These are phyloP conservation scores for Mionectes macconnelli DNA, from an alignment of 2,113 vertebrate species.

Conservation along the genomic window DNA sequence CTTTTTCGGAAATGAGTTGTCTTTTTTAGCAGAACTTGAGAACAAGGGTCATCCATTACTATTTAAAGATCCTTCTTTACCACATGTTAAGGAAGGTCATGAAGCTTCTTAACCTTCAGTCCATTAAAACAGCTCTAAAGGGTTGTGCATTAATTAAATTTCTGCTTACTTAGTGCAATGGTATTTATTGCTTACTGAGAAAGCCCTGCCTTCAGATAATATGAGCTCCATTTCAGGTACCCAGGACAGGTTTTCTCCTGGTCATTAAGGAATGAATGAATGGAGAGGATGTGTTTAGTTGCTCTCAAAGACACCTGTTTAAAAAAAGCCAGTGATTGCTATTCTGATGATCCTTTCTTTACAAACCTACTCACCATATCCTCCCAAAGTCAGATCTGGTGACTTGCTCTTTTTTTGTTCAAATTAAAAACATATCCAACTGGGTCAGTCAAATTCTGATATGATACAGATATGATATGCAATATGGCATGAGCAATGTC, in stretches of 20 bases:
- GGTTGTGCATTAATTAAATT: not conserved
- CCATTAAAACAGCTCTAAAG: not conserved
- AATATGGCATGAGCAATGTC: not conserved
- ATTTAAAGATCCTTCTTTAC: constrained; percentile 24
- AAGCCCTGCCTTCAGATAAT: not conserved
- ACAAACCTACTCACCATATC: not conserved
- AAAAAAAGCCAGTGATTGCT: not conserved
- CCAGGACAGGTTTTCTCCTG: not conserved
- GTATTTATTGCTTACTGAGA: not conserved
- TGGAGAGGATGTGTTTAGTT: not conserved
- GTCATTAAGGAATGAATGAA: not conserved
- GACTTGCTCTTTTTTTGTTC: not conserved
- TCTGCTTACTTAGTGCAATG: not conserved
- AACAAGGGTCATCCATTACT: not conserved
- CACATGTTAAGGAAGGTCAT: not conserved
- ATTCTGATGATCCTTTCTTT: not conserved
- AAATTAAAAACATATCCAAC: not conserved
- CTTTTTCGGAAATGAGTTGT: not conserved
- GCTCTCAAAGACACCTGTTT: not conserved
- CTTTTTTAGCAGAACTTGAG: constrained; percentile 6
- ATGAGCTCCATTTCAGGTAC: not conserved
- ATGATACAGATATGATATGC: not conserved
- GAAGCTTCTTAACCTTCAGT: not conserved
- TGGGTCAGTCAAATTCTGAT: not conserved
- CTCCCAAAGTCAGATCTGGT: not conserved